Evolutionary conservation across 2,797 vertebrate species (phyloP), one percentile per base, ranked within the genome.

Genomic region (Falco rusticolus): DNA sequence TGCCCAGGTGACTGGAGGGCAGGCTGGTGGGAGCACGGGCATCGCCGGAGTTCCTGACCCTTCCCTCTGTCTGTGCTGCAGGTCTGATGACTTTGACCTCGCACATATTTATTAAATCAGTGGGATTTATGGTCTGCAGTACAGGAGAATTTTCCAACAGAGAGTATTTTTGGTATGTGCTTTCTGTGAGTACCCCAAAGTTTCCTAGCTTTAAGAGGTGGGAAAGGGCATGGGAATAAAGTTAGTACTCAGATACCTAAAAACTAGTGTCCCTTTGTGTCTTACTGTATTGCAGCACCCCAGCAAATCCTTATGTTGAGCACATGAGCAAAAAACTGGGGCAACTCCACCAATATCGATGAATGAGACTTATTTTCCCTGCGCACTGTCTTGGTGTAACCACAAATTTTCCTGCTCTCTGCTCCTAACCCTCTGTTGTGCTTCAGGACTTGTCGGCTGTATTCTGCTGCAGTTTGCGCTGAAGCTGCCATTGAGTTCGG

Each of bases 311-410:
- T 17, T 31, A 7, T n/a, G 5, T 6, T 0, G 0, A 53, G 68
- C 53, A 6, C 43, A 10, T 0, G 5, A 71, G 45, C 45, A 19
- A 21, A 41, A 47, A 26, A 6, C 20, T 33, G 50, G 16, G 41
- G 26, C 43, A 37, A 45, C 21, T 51, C 24, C 45, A 16, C 34
- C 8, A 1, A 0, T 1, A 4, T 0, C 10, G 37, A 21, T 11
- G 8, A 5, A 12, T 17, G 25, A 3, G 60, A 28, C 19, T 10
- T 15, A 1, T 54, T 85, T 14, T 56, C 48, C 18, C 17, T 11
- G 31, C 65, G 4, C 2, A 0, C 24, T 5, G 0, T n/a, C 20
- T 7, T 18, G 57, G 11, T 8, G 60, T 4, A 29, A 31, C 31
- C 7, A 1, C 34, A 8, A 6, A 6, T 15, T 14, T 22, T 12